Base-by-base conservation (phyloP, 1,140 invertebrate genomes). In the Arctopsyche grandis region DNA sequence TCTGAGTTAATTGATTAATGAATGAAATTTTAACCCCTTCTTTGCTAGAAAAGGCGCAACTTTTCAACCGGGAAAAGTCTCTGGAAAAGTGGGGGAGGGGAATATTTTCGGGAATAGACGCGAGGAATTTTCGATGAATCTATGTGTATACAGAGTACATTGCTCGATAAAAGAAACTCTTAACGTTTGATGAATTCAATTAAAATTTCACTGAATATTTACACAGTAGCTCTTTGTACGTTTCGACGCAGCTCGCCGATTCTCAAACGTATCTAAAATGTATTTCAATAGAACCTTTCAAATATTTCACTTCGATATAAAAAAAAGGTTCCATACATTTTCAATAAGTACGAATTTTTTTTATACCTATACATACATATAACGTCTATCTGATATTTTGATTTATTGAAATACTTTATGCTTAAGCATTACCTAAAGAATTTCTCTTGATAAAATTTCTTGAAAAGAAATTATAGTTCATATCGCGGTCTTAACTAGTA, bases 161-260 rank as follows among this genome's bases (percentile, higher is more conserved):
- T 38, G 29, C 24, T 22, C 63, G 63, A 66, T 66, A 66, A 66
- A 66, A 66, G 63, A 66, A 66, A 66, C 63, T 66, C 63, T 66
- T 66, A 66, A 66, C 63, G 63, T 66, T 66, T 66, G 63, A 66
- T 66, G 63, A 66, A 66, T 66, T 66, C 63, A 66, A 66, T 66
- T 66, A 66, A 66, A 66, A 66, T 66, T 66, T 66, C 21, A 66
- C 63, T 66, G 63, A 66, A 66, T 66, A 66, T 66, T 66, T 66
- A 66, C 63, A 66, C 12, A 22, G 63, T 10, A 26, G 24, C 22
- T 10, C 63, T 66, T 66, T 52, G 48, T 52, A 16, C 16, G 48
- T 52, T 14, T 16, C 16, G 16, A 14, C 10, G 48, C 48, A 9
- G 22, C 63, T 21, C 24, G 56, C 63, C 63, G 22, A 21, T 66